Evolutionary conservation across 1,140 invertebrate species (phyloP), one percentile per base, ranked within the genome.

Genomic region (Pteromalus puparum): DNA sequence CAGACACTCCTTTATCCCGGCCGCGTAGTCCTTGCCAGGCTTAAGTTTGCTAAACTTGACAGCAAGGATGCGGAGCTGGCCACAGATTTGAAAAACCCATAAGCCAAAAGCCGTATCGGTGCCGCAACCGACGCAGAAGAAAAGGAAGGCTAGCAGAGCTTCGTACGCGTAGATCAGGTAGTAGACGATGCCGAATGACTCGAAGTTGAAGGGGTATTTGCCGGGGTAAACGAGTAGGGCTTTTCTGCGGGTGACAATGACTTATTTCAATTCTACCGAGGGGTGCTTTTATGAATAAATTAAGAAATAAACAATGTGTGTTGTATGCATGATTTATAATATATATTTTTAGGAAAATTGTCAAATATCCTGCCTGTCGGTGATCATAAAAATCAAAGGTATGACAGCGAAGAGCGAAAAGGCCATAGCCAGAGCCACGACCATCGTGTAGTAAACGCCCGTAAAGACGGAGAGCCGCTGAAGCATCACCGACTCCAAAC

Each of bases 401-500:
- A 73, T 73, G 26, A 73, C 15, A 94, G 94, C n/a, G 94, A 76
- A 76, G 3, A 76, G 74, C 6, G 74, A n/a, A 2, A 46, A 76
- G 2, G 74, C 74, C 13, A n/a, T 24, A 12, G 74, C 74, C 13
- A 76, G 74, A n/a, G 74, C 74, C 7, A 76, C n/a, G 74, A 76
- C 24, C 74, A 76, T 76, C 21, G 74, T 48, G 28, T 76, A 76
- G n/a, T 76, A 76, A 26, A 76, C 74, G 94, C 6, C 84, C 87
- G 34, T 86, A 90, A 12, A 91, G 92, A 46, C 89, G 89, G 4
- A 93, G 95, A 34, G 89, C 93, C 70, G 26, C 70, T 73, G 15
- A 87, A 92, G 30, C 93, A 93, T 92, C 77, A 91, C 94, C 65
- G 91, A 94, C 61, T 92, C 93, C 83, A 91, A 92, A 73, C 90